phyloP scores from a whole-genome alignment of 2,888 invertebrate genomes.

The Leptinotarsa rubiginosa region DNA sequence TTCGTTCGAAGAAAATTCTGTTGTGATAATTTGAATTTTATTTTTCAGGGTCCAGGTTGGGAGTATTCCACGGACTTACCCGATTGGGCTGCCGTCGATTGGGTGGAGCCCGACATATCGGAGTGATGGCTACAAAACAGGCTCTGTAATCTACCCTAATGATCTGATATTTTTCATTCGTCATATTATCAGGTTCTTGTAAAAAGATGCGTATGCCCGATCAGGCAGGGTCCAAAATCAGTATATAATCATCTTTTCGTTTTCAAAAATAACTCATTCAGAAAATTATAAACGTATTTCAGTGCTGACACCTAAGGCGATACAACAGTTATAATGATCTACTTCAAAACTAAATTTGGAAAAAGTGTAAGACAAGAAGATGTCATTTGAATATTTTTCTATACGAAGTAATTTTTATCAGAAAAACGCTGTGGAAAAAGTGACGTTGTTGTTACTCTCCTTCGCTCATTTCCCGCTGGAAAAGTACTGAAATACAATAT shows the following conservation, averaged over 20 bases:
- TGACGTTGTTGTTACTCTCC: background rate
- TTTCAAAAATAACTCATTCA: slow-evolving; percentile 29
- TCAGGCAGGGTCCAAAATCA: slow-evolving; percentile 63
- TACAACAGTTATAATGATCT: too few relatives aligned
- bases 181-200: slow-evolving; percentile 62
- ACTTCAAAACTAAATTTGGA: background rate
- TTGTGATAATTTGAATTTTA: slow-evolving; percentile 24
- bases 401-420: slow-evolving; percentile 38
- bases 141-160: slow-evolving; percentile 50
- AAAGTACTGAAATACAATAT: slow-evolving; percentile 64
- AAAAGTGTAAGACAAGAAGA: slow-evolving; percentile 18
- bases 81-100: slow-evolving; percentile 90
- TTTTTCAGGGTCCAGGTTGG: slow-evolving; percentile 89
- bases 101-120: slow-evolving; percentile 77
- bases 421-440: slow-evolving; percentile 15
- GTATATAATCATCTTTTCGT: slow-evolving; percentile 7
- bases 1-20: too few relatives aligned
- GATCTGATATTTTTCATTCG: slow-evolving; percentile 61
- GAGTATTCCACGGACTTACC: slow-evolving; percentile 93
- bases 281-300: slow-evolving; percentile 47
- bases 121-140: slow-evolving; percentile 58
- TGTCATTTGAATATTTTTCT: slow-evolving; percentile 59
- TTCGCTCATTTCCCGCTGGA: slow-evolving; percentile 31
- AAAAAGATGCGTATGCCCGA: slow-evolving; percentile 48
- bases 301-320: slow-evolving; percentile 45